Evolutionary conservation across 2,888 invertebrate genomes (phyloP).

Genomic region (Podotricha telesiphe): DNA sequence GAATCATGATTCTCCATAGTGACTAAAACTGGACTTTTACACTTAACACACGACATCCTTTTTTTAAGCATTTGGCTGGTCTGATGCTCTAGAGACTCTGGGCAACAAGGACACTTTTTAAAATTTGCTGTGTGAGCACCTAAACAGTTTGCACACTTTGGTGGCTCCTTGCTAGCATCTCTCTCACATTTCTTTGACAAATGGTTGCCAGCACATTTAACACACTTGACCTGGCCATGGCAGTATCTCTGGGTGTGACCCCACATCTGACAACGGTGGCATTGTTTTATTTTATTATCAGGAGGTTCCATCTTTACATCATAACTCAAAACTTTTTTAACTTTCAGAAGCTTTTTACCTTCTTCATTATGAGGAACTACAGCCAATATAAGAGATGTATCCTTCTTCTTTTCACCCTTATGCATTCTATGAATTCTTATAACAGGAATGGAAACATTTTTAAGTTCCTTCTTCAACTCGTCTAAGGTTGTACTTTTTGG

Average conservation of each 20-base stretch:
- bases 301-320: slow-evolving; percentile 62
- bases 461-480: slow-evolving; percentile 54
- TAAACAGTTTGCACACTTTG: slow-evolving; percentile 66
- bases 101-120: slow-evolving; percentile 53
- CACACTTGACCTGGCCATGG: slow-evolving; percentile 60
- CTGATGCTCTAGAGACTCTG: slow-evolving; percentile 37
- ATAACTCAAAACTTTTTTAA: slow-evolving; percentile 54
- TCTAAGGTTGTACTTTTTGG: slow-evolving; percentile 53
- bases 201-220: slow-evolving; percentile 70
- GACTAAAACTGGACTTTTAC: slow-evolving; percentile 20
- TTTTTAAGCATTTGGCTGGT: slow-evolving; percentile 26
- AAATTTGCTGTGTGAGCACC: slow-evolving; percentile 62
- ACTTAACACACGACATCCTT: background rate
- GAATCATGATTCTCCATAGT: slow-evolving; percentile 34
- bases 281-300: slow-evolving; percentile 58
- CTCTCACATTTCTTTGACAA: slow-evolving; percentile 58
- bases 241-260: slow-evolving; percentile 71
- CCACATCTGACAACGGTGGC: slow-evolving; percentile 71
- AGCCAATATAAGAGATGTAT: slow-evolving; percentile 55
- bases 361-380: slow-evolving; percentile 57
- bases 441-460: slow-evolving; percentile 57
- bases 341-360: slow-evolving; percentile 54
- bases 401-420: slow-evolving; percentile 48
- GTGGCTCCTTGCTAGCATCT: slow-evolving; percentile 49
- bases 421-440: slow-evolving; percentile 63